Percentiles rank a stretch among this genome's conserved stretches.
Conservation (phyloP, 64 coral and sea anemone genomes). For the Stylophora pistillata region DNA sequence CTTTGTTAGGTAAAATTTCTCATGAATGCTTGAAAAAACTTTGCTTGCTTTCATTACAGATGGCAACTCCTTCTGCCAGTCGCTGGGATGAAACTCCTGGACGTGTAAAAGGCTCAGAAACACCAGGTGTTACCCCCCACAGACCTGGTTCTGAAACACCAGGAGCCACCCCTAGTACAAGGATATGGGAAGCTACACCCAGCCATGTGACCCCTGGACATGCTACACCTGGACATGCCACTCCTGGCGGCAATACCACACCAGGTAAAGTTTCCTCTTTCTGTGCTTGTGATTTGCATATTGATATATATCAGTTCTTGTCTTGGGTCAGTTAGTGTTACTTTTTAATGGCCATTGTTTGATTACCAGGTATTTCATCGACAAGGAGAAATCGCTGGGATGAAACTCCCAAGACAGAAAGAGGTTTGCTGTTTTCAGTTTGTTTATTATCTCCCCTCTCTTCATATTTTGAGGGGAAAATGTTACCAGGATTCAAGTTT, state of each 20-base stretch:
- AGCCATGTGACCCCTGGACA: conserved; percentile 91
- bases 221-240: conserved; percentile 84
- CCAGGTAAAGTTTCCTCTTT: conserved; percentile 19
- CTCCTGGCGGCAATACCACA: conserved; percentile 47
- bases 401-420: conserved; percentile 98
- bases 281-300: too few species aligned
- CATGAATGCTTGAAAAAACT: too few species aligned
- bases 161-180: conserved; percentile 91
- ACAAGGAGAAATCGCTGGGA: conserved; percentile 96
- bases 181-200: conserved; percentile 97
- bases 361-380: conserved; percentile 71
- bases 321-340: background rate
- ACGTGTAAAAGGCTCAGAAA: conserved; percentile 89
- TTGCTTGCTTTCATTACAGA: conserved; percentile 4
- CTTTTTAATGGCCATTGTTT: background rate
- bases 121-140: conserved; percentile 94
- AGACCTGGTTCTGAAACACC: conserved; percentile 94
- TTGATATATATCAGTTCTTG: background rate
- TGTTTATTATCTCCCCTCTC: background rate
- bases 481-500: background rate
- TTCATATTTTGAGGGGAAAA: background rate
- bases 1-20: too few species aligned
- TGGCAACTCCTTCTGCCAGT: conserved; percentile 88
- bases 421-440: conserved; percentile 50
- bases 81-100: conserved; percentile 99